These are phyloP conservation scores for Hirtodrosophila confusa DNA, from an alignment of 2,888 invertebrate species.

Conservation along the genomic window DNA sequence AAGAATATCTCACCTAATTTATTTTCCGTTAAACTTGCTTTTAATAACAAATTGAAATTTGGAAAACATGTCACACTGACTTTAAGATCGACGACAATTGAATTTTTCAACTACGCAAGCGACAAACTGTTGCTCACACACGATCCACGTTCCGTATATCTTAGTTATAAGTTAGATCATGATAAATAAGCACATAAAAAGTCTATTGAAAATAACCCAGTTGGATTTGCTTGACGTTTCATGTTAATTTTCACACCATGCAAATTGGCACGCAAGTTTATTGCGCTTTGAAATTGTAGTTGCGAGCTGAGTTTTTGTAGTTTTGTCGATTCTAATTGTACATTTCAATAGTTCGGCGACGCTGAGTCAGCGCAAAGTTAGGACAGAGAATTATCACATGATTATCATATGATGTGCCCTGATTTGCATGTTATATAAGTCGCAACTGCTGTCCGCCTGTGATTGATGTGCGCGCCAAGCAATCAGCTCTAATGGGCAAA, in stretches of 20 bases:
- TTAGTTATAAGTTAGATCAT: conserved; percentile 4
- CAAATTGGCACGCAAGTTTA: conserved; percentile 60
- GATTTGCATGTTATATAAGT: conserved; percentile 54
- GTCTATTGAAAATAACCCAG: conserved; percentile 50
- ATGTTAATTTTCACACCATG: conserved; percentile 74
- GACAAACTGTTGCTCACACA: neutral
- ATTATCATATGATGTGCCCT: conserved; percentile 66
- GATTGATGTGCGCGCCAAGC: conserved; percentile 53
- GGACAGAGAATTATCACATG: conserved; percentile 66
- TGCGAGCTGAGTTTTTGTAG: conserved; percentile 36
- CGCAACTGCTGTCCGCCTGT: neutral
- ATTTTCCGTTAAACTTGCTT: no score
- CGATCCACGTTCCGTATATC: neutral
- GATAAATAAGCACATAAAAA: conserved; percentile 11
- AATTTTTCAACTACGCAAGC: neutral
- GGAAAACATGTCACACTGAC: neutral
- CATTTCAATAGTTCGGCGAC: conserved; percentile 46
- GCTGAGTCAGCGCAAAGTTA: conserved; percentile 53
- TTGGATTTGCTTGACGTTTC: conserved; percentile 55
- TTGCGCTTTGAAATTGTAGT: conserved; percentile 57
- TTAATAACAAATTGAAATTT: no score
- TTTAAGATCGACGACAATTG: conserved; percentile 4
- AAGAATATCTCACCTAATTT: no score
- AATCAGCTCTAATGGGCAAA: conserved; percentile 60
- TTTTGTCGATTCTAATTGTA: conserved; percentile 59